Evolutionary conservation across 2,888 invertebrate genomes (phyloP).

Genomic region (Mimas tiliae): DNA sequence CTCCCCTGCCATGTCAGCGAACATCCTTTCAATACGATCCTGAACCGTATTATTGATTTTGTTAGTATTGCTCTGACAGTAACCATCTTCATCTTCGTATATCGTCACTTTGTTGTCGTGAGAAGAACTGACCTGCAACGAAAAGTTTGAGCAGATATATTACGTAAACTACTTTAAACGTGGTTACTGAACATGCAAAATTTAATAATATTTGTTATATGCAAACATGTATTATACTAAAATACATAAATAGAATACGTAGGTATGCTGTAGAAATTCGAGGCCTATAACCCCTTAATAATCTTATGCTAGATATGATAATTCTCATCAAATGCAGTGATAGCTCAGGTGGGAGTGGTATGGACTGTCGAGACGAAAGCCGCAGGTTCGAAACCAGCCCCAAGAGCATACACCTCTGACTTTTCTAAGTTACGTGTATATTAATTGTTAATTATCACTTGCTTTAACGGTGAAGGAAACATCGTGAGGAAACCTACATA

Average conservation of each 20-base stretch:
- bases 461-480: no score
- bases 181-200: background rate
- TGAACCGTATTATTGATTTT: constrained; percentile 89
- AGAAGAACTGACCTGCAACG: constrained; percentile 66
- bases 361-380: no score
- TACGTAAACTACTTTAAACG: background rate
- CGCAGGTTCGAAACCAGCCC: no score
- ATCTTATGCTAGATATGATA: no score
- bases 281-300: no score
- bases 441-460: no score
- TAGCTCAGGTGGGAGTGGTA: no score
- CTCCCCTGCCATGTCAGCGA: constrained; percentile 88
- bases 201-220: background rate
- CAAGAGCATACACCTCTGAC: no score
- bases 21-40: constrained; percentile 94
- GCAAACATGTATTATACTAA: background rate
- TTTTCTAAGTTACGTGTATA: no score
- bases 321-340: no score
- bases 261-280: background rate
- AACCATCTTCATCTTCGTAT: constrained; percentile 74
- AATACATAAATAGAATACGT: background rate
- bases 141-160: constrained; percentile 1
- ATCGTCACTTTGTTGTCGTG: constrained; percentile 64
- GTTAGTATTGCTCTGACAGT: constrained; percentile 69
- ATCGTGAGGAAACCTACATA: no score